A percentile compares a stretch with the other conserved stretches of the same genome.
phyloP scores from a whole-genome alignment of 2,797 vertebrate species.

The Syngnathus acus region DNA sequence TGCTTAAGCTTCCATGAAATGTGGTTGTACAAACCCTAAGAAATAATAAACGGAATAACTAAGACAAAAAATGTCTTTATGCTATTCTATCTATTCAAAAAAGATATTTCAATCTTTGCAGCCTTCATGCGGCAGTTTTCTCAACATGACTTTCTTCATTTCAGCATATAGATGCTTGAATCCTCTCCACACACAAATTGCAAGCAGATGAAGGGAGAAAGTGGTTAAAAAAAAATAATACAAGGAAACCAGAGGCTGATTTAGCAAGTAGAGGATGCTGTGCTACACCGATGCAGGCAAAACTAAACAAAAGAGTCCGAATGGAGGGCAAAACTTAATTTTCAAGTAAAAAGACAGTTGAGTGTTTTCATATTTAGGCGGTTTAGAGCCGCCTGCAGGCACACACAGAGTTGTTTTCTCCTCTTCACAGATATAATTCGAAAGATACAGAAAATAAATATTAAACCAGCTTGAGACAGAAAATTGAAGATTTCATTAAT shows the following conservation, averaged over 20 bases:
- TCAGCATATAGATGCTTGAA: slow-evolving; percentile 15
- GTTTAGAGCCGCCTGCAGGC: not conserved
- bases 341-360: not conserved
- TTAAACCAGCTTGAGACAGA: not conserved
- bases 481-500: slow-evolving; percentile 2
- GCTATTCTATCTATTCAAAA: slow-evolving; percentile 1
- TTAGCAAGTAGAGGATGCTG: slow-evolving; percentile 15
- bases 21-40: slow-evolving; percentile 16
- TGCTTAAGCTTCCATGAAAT: slow-evolving; percentile 13
- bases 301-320: not conserved
- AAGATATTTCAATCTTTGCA: not conserved
- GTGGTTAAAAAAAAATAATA: slow-evolving; percentile 36
- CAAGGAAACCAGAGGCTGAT: slow-evolving; percentile 33
- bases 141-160: slow-evolving; percentile 22
- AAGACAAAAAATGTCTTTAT: slow-evolving; percentile 1
- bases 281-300: not conserved
- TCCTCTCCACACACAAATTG: slow-evolving; percentile 23
- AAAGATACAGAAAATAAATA: not conserved
- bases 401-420: not conserved
- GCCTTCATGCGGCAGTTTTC: slow-evolving; percentile 33
- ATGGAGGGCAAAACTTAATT: not conserved
- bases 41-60: slow-evolving; percentile 32
- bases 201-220: slow-evolving; percentile 34
- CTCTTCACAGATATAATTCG: not conserved
- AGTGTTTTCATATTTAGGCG: not conserved